Evolutionary conservation across 2,888 invertebrate genomes (phyloP), one percentile per base, ranked within the genome.

Genomic region (Latheticus oryzae): DNA sequence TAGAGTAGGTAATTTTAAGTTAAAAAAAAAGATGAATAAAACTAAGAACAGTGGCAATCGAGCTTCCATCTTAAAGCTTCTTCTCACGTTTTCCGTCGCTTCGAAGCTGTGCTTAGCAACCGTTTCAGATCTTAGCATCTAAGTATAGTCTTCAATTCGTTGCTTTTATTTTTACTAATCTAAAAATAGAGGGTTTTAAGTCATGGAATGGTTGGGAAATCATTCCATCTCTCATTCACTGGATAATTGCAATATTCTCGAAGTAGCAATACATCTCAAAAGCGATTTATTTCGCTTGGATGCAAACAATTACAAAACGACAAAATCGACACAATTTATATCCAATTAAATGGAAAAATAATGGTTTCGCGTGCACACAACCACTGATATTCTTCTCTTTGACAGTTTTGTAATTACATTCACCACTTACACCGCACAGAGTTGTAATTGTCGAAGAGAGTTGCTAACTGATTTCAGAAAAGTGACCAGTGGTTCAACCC

Each of bases 401-500:
- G 28, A 28, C 3, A 11, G 28, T 28, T 28, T n/a, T n/a, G n/a
- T n/a, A n/a, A n/a, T n/a, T n/a, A n/a, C 28, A 28, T 28, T 28
- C 11, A 28, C 28, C 28, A 28, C 28, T 28, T 21, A 7, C n/a
- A 12, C 21, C 7, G 16, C 33, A 28, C 28, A 28, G 28, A 28
- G 12, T 11, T 28, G 28, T 8, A 12, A 5, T 5, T 19, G 21
- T 19, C 21, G 4, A 5, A 5, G 28, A 12, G 28, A 11, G 28
- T n/a, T n/a, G n/a, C n/a, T n/a, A n/a, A n/a, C n/a, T n/a, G n/a
- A n/a, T n/a, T n/a, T 21, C 21, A 66, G 5, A 21, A n/a, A n/a
- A n/a, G n/a, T n/a, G n/a, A n/a, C n/a, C n/a, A n/a, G 40, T 40
- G 40, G 8, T 32, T 66, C 71, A 68, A 68, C 70, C 71, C 69